A percentile compares a stretch with the other conserved stretches of the same genome.
phyloP scores from a whole-genome alignment of 2,888 invertebrate genomes.

The Athrips mouffetella region DNA sequence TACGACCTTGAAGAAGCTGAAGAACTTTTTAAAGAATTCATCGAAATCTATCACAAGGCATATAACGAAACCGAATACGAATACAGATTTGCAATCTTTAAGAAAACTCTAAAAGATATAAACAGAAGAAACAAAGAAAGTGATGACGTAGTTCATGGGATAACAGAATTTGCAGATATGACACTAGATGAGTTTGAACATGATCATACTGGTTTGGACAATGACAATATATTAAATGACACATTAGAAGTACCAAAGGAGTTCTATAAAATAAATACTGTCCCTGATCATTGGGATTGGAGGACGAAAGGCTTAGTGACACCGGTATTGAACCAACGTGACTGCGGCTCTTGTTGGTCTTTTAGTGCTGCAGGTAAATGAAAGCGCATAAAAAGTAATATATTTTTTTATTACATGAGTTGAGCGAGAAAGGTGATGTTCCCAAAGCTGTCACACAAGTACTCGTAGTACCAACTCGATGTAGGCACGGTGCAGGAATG shows the following conservation, averaged over 20 bases:
- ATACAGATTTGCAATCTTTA: constrained; percentile 7
- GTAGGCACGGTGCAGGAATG: no score
- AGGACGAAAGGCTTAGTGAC: constrained; percentile 85
- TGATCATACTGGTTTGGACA: constrained; percentile 2
- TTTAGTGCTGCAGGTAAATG: constrained; percentile 11
- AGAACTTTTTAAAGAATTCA: neutral
- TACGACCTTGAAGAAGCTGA: neutral
- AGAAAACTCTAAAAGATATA: neutral
- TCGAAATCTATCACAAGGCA: neutral
- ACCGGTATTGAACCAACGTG: constrained; percentile 85
- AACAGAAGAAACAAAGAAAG: constrained; percentile 4
- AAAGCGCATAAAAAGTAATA: neutral
- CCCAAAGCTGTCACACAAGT: no score
- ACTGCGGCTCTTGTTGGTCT: constrained; percentile 84
- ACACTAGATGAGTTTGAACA: constrained; percentile 9
- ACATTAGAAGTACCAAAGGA: neutral
- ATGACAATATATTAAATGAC: neutral
- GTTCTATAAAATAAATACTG: no score
- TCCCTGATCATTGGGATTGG: constrained; percentile 78
- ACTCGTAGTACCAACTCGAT: no score
- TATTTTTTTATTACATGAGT: no score
- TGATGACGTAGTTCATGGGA: constrained; percentile 7
- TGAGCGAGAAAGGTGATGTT: no score
- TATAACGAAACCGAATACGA: constrained; percentile 3
- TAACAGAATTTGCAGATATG: constrained; percentile 7